Evolutionary conservation across 2,797 vertebrate genomes (phyloP), one percentile per base, ranked within the genome.

Genomic region (Holocentrus rufus): DNA sequence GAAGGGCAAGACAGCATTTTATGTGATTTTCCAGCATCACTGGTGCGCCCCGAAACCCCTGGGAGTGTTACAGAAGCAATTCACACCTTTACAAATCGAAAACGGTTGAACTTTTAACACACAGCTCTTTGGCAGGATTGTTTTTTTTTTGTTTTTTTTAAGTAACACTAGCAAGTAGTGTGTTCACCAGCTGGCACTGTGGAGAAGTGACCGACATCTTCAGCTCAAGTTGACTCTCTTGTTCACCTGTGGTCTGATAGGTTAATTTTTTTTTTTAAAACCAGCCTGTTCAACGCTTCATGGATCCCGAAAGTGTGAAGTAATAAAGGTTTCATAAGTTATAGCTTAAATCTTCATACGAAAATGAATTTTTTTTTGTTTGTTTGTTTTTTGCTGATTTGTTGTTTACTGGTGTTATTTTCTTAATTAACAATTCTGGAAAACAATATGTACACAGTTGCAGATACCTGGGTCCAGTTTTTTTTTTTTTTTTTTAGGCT

Each of bases 401-500:
- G 72, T 66, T 57, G 13, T 78, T 77, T 72, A 76, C 57, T 82
- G 61, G 72, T 75, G 44, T 69, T 72, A 64, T 61, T 87, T 27
- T 81, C 49, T 79, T 47, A 57, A 82, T 74, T 71, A 74, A 52
- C 77, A 69, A 62, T 73, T 76, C 74, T 62, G 44, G 80, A 84
- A 77, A 77, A 27, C 25, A 65, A 81, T 30, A 55, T 87, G 76
- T 89, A 87, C 76, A 88, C 81, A 84, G 71, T 80, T 79, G 79
- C 71, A 74, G 76, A 85, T 63, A 68, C 82, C 74, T 83, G 80
- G 82, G 76, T 91, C 75, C 62, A 83, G 82, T 79, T 74, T 88
- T 73, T 74, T 27, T 27, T 27, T 27, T 27, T 27, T 27, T 27
- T 27, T 27, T 84, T 72, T 8, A 34, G 31, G 31, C 31, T 34